Conservation (phyloP, 2,888 invertebrate species). For the Dascillus cervinus region DNA sequence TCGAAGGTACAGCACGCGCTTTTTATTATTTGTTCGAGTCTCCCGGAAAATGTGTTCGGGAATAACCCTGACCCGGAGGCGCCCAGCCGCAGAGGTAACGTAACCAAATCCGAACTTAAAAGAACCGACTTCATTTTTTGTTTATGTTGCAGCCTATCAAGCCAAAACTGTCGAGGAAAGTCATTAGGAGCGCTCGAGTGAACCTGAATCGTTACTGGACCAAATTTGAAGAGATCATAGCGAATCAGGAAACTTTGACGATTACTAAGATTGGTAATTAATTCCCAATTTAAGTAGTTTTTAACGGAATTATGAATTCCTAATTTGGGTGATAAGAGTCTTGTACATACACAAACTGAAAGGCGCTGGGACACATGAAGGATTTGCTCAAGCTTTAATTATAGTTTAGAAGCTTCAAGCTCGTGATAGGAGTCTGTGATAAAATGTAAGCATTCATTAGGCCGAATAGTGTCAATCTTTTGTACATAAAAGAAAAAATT, state of each 20-base stretch:
- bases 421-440: not conserved
- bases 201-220: slow-evolving; percentile 61
- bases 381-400: slow-evolving; percentile 41
- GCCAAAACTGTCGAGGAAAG: slow-evolving; percentile 50
- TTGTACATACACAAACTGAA: not conserved
- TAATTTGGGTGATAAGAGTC: too few relatives aligned
- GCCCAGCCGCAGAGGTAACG: too few relatives aligned
- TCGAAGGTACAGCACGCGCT: slow-evolving; percentile 7
- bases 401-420: slow-evolving; percentile 4
- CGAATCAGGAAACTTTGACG: slow-evolving; percentile 21
- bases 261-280: too few relatives aligned
- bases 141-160: slow-evolving; percentile 52
- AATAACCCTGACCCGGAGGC: too few relatives aligned
- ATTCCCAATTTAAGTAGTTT: too few relatives aligned
- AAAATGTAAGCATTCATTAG: slow-evolving; percentile 19
- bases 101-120: too few relatives aligned
- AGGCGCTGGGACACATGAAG: slow-evolving; percentile 29
- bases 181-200: slow-evolving; percentile 51
- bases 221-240: slow-evolving; percentile 52
- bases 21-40: too few relatives aligned
- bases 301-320: too few relatives aligned
- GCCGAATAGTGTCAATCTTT: slow-evolving; percentile 42
- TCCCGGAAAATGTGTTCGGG: too few relatives aligned
- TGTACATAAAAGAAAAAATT: slow-evolving; percentile 33
- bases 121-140: too few relatives aligned